Evolutionary conservation across 2,888 invertebrate species (phyloP).

Genomic region (Glomeris marginata): DNA sequence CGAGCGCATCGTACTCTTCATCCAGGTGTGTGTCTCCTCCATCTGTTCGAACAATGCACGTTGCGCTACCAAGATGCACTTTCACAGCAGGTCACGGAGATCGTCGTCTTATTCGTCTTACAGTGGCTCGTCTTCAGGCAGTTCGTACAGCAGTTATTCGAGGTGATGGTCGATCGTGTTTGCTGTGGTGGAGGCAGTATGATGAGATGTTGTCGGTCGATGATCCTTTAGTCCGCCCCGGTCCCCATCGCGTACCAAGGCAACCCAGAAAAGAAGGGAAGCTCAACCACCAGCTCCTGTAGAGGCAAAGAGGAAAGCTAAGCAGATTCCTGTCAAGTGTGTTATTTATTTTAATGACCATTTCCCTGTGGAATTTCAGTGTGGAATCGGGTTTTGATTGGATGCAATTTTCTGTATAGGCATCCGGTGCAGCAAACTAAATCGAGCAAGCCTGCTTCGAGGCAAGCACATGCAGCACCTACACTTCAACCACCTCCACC

Average conservation of each 20-base stretch:
- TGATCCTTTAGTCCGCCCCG: neutral
- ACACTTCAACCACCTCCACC: too few species aligned
- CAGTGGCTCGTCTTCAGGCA: slow-evolving; percentile 15
- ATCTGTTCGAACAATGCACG: neutral
- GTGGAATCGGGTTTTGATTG: too few species aligned
- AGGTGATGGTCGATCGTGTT: slow-evolving; percentile 5
- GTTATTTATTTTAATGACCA: too few species aligned
- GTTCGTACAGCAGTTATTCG: slow-evolving; percentile 14
- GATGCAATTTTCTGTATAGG: too few species aligned
- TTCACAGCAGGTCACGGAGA: slow-evolving; percentile 10
- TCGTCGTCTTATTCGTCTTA: slow-evolving; percentile 15
- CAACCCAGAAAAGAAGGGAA: neutral
- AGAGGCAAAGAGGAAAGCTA: neutral
- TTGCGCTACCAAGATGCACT: neutral
- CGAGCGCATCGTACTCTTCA: slow-evolving; percentile 13
- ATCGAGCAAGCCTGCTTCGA: too few species aligned
- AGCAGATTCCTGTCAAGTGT: neutral
- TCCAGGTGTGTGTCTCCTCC: slow-evolving; percentile 6
- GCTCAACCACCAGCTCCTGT: neutral
- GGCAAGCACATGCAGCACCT: too few species aligned
- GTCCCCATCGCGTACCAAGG: neutral
- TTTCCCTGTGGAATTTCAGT: too few species aligned
- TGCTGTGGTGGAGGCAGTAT: neutral
- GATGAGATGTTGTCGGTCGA: neutral
- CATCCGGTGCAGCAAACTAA: too few species aligned